phyloP scores from a whole-genome alignment of 1,140 invertebrate species.

The Aethina tumida region DNA sequence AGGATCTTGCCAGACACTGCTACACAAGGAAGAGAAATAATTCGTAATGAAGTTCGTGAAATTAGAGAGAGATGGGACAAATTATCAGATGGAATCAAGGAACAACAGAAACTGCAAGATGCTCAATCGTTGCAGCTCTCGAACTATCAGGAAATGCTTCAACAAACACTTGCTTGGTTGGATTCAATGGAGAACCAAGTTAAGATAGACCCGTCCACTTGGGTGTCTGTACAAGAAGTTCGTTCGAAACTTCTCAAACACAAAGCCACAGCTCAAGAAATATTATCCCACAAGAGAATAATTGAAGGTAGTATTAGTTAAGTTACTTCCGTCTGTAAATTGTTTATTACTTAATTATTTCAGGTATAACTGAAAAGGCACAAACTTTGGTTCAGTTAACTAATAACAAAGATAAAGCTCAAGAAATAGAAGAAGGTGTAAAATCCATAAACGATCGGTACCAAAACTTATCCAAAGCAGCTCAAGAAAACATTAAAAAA shows the following conservation, averaged over 20 bases:
- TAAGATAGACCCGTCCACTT: slow-evolving; percentile 59
- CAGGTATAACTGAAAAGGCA: slow-evolving; percentile 71
- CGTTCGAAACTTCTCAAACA: slow-evolving; percentile 77
- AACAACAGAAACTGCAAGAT: slow-evolving; percentile 76
- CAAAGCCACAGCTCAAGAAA: slow-evolving; percentile 82
- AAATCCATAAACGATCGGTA: slow-evolving; percentile 64
- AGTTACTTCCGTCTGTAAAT: not conserved
- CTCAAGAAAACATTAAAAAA: slow-evolving; percentile 52
- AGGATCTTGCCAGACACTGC: slow-evolving; percentile 85
- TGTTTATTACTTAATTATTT: slow-evolving; percentile 8
- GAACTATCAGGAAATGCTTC: slow-evolving; percentile 75
- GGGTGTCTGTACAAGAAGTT: slow-evolving; percentile 73
- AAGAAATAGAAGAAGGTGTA: slow-evolving; percentile 56
- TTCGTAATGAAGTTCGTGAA: slow-evolving; percentile 69
- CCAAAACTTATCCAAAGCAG: slow-evolving; percentile 51
- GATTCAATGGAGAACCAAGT: slow-evolving; percentile 75
- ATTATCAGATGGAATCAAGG: slow-evolving; percentile 64
- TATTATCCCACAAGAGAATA: slow-evolving; percentile 77
- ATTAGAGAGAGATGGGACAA: slow-evolving; percentile 77
- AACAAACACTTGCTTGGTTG: slow-evolving; percentile 77
- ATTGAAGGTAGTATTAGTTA: slow-evolving; percentile 54
- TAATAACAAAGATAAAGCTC: slow-evolving; percentile 49
- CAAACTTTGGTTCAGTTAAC: slow-evolving; percentile 51
- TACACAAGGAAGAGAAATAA: slow-evolving; percentile 75
- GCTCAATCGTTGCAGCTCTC: slow-evolving; percentile 74